Base-by-base conservation (phyloP, 2,888 invertebrate species). In the Eudasyphora cyanicolor region DNA sequence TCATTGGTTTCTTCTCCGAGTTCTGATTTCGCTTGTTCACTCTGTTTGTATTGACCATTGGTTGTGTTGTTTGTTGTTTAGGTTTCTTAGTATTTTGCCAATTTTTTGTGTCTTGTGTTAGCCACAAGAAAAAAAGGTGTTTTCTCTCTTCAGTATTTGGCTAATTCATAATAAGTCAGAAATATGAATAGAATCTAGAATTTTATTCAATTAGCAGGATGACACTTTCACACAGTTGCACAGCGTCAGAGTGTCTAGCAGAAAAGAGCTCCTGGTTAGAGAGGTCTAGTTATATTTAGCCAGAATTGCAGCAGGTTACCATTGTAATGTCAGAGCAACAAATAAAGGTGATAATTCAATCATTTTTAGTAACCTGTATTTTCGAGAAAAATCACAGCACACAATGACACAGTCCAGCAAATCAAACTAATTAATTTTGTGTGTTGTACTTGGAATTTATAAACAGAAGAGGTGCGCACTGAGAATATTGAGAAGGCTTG, bases 1-100 rank as follows among this genome's bases (percentile, higher is more conserved):
- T 64, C 17, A 62, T 17, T 62, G 32, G 35, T 64, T 38, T 2
- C 17, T 45, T 32, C 54, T 51, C n/a, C n/a, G n/a, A 42, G 21
- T 45, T 70, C 45, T 49, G 27, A 54, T 45, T 62, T 64, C 29
- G 29, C 45, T 17, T 10, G 17, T 10, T 35, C 54, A 51, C 1
- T n/a, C 4, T 14, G 32, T 76, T 75, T 79, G 57, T 74, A 74
- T 62, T 64, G 49, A 51, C 73, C 42, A 57, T 67, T 67, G 60
- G 32, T 64, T 51, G 49, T 79, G 29, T 69, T 32, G 5, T 27
- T 67, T 38, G n/a, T n/a, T n/a, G 21, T 32, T 49, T 73, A 62
- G 21, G 12, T 19, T 80, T 80, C 80, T 71, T 21, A 71, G 76
- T 80, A 80, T 80, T 80, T 76, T 76, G 80, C 70, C 70, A 71